Evolutionary conservation across 2,797 vertebrate genomes (phyloP).

Genomic region (Leptodactylus fallax): DNA sequence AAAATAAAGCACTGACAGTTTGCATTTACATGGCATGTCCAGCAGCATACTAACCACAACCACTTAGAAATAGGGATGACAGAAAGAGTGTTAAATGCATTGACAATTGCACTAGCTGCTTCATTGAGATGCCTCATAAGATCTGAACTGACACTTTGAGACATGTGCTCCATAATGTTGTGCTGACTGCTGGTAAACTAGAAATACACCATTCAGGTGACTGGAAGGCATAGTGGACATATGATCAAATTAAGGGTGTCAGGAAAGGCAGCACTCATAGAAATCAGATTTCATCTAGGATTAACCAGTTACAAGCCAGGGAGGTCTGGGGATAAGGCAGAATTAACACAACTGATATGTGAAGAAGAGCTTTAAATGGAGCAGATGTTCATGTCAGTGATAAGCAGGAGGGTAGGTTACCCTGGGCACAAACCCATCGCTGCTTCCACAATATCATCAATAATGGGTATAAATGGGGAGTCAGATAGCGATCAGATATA

Average conservation of each 20-base stretch:
- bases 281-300: neutral
- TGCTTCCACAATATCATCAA: neutral
- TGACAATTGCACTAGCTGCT: neutral
- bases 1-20: neutral
- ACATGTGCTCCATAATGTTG: neutral
- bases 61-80: neutral
- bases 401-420: neutral
- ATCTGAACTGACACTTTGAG: neutral
- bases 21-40: neutral
- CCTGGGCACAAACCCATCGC: too few species aligned
- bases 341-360: neutral
- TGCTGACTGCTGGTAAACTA: neutral
- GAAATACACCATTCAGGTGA: neutral
- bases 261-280: neutral
- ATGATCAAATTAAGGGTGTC: neutral
- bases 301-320: neutral
- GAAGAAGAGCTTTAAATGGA: neutral
- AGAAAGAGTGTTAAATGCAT: neutral
- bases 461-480: neutral
- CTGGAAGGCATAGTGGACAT: conserved; percentile 8
- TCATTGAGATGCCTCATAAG: neutral
- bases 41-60: neutral
- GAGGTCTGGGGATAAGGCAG: neutral
- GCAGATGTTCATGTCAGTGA: neutral
- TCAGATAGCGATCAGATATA: neutral